Percentiles rank a stretch among this genome's conserved stretches.
phyloP scores from a whole-genome alignment of 1,140 invertebrate genomes.

The Neodiprion virginianus region DNA sequence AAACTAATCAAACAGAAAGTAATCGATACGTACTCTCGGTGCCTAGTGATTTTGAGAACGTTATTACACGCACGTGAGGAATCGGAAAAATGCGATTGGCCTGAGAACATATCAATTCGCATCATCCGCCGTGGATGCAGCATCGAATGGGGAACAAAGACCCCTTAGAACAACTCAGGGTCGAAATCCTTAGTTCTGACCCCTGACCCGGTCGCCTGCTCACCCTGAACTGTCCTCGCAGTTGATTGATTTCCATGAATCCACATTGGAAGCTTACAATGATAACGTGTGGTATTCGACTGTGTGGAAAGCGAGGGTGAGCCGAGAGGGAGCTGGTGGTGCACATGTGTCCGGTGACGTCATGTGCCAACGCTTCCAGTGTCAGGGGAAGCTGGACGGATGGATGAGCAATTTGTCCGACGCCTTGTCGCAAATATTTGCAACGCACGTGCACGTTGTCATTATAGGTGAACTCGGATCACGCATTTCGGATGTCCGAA shows the following conservation, averaged over 20 bases:
- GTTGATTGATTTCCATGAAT: slow-evolving; percentile 14
- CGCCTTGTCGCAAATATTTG: slow-evolving; percentile 2
- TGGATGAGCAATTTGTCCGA: not conserved
- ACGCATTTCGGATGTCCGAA: too few relatives aligned
- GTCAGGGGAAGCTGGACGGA: not conserved
- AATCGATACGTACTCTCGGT: too few relatives aligned
- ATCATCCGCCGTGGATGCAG: not conserved
- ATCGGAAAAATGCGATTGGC: too few relatives aligned
- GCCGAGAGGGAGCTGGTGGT: not conserved
- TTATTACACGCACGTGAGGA: too few relatives aligned
- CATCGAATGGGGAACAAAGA: not conserved
- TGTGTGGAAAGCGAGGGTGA: not conserved
- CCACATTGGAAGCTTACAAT: slow-evolving; percentile 15
- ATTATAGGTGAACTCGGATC: not conserved
- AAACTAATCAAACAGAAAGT: too few relatives aligned
- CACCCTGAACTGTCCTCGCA: not conserved
- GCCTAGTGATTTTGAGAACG: too few relatives aligned
- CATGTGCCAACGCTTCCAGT: not conserved
- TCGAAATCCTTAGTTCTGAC: not conserved
- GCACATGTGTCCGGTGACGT: slow-evolving; percentile 14
- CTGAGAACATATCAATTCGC: too few relatives aligned
- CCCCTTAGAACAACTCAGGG: too few relatives aligned
- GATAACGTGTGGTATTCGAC: slow-evolving; percentile 2
- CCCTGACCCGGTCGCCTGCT: not conserved
- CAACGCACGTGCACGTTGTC: slow-evolving; percentile 1